Conservation (phyloP, 1,140 invertebrate genomes). For the Drosophila lacertosa region DNA sequence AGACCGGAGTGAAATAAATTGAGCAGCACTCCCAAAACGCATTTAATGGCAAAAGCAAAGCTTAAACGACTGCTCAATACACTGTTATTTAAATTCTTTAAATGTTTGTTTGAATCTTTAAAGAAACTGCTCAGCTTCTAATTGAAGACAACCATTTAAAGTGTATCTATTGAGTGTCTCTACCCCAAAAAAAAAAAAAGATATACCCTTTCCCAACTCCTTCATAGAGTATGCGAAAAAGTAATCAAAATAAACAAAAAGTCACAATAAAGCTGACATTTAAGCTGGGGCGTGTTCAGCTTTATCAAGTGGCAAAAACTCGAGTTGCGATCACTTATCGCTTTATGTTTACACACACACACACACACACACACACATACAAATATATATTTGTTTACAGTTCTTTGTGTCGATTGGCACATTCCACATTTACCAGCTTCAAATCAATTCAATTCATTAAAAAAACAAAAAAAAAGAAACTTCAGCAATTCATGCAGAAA, state of each 20-base stretch:
- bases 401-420: not conserved
- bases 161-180: too few relatives aligned
- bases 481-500: too few relatives aligned
- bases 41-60: slow-evolving; percentile 6
- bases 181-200: too few relatives aligned
- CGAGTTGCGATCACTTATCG: not conserved
- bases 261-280: slow-evolving; percentile 37
- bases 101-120: too few relatives aligned
- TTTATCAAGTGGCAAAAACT: slow-evolving; percentile 35
- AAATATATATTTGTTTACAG: slow-evolving; percentile 4
- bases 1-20: slow-evolving; percentile 50
- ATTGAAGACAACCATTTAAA: too few relatives aligned
- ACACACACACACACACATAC: not conserved
- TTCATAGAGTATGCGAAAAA: not conserved
- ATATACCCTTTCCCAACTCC: too few relatives aligned
- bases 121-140: too few relatives aligned
- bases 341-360: too few relatives aligned
- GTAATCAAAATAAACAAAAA: slow-evolving; percentile 7
- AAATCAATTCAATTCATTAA: too few relatives aligned
- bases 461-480: too few relatives aligned
- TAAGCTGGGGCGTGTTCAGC: slow-evolving; percentile 24
- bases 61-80: too few relatives aligned
- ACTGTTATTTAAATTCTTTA: too few relatives aligned
- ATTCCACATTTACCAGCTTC: not conserved
- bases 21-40: slow-evolving; percentile 40